Evolutionary conservation across 2,113 vertebrate genomes (phyloP).

Genomic region (Otolemur garnettii): DNA sequence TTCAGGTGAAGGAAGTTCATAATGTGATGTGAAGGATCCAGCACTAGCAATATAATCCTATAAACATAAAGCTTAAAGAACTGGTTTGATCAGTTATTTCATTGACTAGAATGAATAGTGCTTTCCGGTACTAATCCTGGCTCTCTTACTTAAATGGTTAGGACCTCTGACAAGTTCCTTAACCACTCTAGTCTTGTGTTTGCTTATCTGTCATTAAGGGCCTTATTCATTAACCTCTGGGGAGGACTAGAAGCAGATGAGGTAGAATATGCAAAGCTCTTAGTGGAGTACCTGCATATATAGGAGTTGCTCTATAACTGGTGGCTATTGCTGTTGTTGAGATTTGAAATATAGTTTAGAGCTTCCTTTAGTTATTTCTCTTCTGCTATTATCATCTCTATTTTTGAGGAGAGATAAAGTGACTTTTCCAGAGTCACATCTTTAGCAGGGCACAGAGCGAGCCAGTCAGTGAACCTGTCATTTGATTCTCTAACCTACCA

Average conservation of each 20-base stretch:
- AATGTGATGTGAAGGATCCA: not conserved
- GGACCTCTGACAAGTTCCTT: not conserved
- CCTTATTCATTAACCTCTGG: not conserved
- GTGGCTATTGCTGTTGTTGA: not conserved
- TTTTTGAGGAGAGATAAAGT: not conserved
- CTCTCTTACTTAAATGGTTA: not conserved
- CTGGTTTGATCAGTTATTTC: not conserved
- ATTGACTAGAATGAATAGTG: not conserved
- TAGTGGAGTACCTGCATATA: not conserved
- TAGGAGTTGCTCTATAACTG: not conserved
- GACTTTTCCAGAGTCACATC: not conserved
- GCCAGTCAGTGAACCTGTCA: not conserved
- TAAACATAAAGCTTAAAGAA: not conserved
- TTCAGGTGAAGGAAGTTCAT: not conserved
- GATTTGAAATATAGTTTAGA: slow-evolving; percentile 34
- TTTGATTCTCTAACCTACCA: not conserved
- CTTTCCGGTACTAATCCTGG: not conserved
- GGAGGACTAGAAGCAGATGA: not conserved
- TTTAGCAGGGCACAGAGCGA: not conserved
- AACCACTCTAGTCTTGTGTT: not conserved
- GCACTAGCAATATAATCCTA: not conserved
- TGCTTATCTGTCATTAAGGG: not conserved
- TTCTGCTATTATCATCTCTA: not conserved
- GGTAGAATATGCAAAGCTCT: not conserved
- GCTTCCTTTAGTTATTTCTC: not conserved